Base-by-base conservation (phyloP, 2,113 vertebrate species). In the Silurus meridionalis region DNA sequence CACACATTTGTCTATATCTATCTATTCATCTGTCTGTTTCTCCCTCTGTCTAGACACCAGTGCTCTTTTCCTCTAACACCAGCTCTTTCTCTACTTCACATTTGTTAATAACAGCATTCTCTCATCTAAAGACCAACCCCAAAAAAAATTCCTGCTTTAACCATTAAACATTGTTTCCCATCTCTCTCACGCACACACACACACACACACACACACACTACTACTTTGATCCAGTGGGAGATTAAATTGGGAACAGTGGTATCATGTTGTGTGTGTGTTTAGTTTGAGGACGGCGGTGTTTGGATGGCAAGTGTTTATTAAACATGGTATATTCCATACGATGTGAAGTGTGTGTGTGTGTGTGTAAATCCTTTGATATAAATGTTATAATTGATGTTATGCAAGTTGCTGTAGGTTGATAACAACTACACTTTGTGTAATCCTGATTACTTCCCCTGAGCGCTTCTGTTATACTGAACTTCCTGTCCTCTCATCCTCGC, bases 401-500 rank as follows among this genome's bases (percentile, higher is more conserved):
- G 15, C 46, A 80, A 60, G 25, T 46, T 19, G 78, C 55, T 21
- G 75, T 46, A 5, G 55, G 11, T 60, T 60, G 55, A 60, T 58
- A 10, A 9, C 55, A 21, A 19, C 15, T 60, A 10, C 25, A 21
- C 57, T 60, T 80, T 67, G 80, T 52, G 63, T 67, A 67, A 66
- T 53, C 21, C 14, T 67, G 80, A 67, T 53, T 82, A 52, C 58
- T 67, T 67, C 67, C 78, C 57, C 55, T 60, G 78, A 80, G 78
- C 9, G 37, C 58, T 82, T 50, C 67, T 69, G 88, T 89, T 89
- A 61, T 37, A 11, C 28, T 89, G 85, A 75, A 64, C 83, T 75
- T 84, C 83, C 71, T 84, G 83, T 77, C 57, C 57, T 77, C 71
- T 63, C 71, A 82, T 84, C 64, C 83, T 69, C 46, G 61, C 87